Percentiles rank a stretch among this genome's conserved stretches.
phyloP scores from a whole-genome alignment of 2,888 invertebrate species.

The Caenorhabditis sp. region DNA sequence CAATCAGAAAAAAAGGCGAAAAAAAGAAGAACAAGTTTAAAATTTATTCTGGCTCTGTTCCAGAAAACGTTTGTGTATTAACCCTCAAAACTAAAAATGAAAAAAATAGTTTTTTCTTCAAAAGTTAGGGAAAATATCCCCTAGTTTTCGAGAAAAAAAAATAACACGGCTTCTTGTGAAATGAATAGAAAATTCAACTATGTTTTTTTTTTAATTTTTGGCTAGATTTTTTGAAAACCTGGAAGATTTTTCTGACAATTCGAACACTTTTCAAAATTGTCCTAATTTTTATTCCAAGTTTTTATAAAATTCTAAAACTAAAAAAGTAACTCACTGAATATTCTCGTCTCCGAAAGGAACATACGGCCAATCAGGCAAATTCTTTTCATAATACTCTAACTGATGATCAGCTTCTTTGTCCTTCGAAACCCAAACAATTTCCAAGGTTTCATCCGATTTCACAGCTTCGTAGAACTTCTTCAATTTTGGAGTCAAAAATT shows the following conservation, averaged over 20 bases:
- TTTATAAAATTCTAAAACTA: no score
- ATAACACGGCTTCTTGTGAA: background rate
- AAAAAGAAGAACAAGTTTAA: no score
- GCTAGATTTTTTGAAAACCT: background rate
- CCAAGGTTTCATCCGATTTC: conserved; percentile 42
- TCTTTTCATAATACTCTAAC: conserved; percentile 62
- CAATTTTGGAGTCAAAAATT: conserved; percentile 62
- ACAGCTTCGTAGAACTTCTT: conserved; percentile 61
- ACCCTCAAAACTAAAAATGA: no score
- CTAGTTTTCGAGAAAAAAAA: background rate
- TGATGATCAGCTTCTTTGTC: conserved; percentile 60
- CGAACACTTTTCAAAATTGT: no score
- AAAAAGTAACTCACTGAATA: conserved; percentile 46
- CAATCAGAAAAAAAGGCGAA: no score
- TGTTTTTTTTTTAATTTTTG: background rate
- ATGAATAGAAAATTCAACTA: background rate
- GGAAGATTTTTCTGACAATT: no score
- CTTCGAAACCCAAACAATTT: conserved; percentile 63
- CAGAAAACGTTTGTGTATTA: no score
- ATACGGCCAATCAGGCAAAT: conserved; percentile 61
- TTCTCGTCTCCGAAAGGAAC: conserved; percentile 60
- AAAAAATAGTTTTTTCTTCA: no score
- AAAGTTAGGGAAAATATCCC: background rate
- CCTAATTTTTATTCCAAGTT: no score
- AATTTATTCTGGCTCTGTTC: no score